phyloP scores from a whole-genome alignment of 2,113 vertebrate species.

The Callipepla squamata region DNA sequence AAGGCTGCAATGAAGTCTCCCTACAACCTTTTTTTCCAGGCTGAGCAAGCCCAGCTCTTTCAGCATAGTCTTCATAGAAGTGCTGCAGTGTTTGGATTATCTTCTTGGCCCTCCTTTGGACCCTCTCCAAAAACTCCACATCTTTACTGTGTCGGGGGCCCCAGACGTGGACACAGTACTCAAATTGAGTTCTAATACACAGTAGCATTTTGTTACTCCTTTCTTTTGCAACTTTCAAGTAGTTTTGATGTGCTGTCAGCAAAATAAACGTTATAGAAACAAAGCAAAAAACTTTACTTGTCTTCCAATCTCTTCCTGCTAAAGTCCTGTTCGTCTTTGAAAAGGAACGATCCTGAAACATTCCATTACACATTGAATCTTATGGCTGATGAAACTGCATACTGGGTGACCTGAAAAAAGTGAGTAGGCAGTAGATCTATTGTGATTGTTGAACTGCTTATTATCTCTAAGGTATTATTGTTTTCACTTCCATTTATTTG shows the following conservation, averaged over 20 bases:
- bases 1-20: no score
- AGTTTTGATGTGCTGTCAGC: not conserved
- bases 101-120: no score
- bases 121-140: no score
- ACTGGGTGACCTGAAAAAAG: not conserved
- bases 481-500: not conserved
- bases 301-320: slow-evolving; percentile 14
- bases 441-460: not conserved
- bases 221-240: not conserved
- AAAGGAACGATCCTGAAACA: slow-evolving; percentile 27
- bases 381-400: not conserved
- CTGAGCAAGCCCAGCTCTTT: no score
- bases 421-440: not conserved
- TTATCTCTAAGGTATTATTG: not conserved
- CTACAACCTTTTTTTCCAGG: no score
- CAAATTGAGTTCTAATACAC: not conserved
- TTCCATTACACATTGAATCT: not conserved
- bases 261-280: slow-evolving; percentile 6
- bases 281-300: not conserved
- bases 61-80: no score
- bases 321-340: slow-evolving; percentile 18
- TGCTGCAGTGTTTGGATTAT: no score
- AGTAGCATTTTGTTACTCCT: not conserved
- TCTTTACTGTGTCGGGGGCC: no score
- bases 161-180: no score